phyloP scores from a whole-genome alignment of 1,140 invertebrate species.

The Brachionus rotundiformis region DNA sequence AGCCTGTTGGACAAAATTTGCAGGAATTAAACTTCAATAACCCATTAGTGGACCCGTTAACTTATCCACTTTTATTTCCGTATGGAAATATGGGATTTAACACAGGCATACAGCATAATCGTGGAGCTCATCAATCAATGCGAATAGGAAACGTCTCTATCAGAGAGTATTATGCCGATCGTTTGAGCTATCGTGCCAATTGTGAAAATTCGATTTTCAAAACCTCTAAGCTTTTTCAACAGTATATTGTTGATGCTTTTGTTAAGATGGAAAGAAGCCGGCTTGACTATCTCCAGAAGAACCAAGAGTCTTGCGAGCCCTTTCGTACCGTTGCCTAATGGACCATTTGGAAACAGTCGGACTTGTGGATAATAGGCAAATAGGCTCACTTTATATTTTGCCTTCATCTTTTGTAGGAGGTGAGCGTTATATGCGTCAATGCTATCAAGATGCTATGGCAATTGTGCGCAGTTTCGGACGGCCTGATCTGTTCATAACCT shows the following conservation, averaged over 20 bases:
- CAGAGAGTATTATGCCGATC: background rate
- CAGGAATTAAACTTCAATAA: background rate
- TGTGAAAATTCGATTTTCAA: slow-evolving; percentile 9
- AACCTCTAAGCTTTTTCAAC: slow-evolving; percentile 16
- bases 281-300: slow-evolving; percentile 54
- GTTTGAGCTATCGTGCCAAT: background rate
- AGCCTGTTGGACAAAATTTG: background rate
- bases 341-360: background rate
- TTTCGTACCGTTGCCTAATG: background rate
- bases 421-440: slow-evolving; percentile 9
- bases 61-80: slow-evolving; percentile 24
- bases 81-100: background rate
- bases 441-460: slow-evolving; percentile 53
- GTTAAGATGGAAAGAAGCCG: slow-evolving; percentile 59
- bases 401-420: slow-evolving; percentile 24
- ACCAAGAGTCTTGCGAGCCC: background rate
- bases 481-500: slow-evolving; percentile 55
- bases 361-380: background rate
- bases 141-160: background rate
- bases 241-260: slow-evolving; percentile 54
- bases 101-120: background rate
- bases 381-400: slow-evolving; percentile 3
- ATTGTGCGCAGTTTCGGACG: slow-evolving; percentile 53
- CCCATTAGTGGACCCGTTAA: background rate
- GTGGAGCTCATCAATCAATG: background rate